A percentile compares a stretch with the other conserved stretches of the same genome.
These are phyloP conservation scores for Lagodon rhomboides DNA, from an alignment of 2,797 vertebrate genomes.

Conservation along the genomic window DNA sequence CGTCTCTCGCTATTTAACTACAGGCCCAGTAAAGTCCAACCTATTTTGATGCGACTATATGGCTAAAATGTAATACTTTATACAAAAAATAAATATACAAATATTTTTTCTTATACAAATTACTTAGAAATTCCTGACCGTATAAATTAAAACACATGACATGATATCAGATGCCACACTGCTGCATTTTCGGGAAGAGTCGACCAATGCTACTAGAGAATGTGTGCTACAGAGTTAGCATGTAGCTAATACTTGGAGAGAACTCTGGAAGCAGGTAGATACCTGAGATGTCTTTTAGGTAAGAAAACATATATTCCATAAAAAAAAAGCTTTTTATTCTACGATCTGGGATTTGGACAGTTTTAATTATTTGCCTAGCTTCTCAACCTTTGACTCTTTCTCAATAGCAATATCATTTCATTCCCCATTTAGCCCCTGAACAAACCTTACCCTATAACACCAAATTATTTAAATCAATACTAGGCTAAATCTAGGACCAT, in stretches of 20 bases:
- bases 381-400: constrained; percentile 52
- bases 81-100: no score
- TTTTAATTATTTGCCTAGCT: constrained; percentile 13
- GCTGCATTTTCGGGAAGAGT: background rate
- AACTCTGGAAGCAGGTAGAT: background rate
- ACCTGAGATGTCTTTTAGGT: no score
- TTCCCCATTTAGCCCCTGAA: constrained; percentile 25
- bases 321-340: no score
- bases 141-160: background rate
- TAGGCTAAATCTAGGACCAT: constrained; percentile 39
- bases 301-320: background rate
- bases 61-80: no score
- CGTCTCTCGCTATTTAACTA: no score
- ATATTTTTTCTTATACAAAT: no score
- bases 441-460: constrained; percentile 26
- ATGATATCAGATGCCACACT: background rate
- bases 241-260: background rate
- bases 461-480: constrained; percentile 57
- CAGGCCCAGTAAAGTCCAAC: no score
- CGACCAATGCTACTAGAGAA: background rate
- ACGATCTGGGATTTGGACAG: background rate
- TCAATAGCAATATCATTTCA: constrained; percentile 38
- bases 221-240: background rate
- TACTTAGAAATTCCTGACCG: background rate
- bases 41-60: no score